Percentiles rank a stretch among this genome's conserved stretches.
phyloP scores from a whole-genome alignment of 2,888 invertebrate genomes.

The Sericinus montela region DNA sequence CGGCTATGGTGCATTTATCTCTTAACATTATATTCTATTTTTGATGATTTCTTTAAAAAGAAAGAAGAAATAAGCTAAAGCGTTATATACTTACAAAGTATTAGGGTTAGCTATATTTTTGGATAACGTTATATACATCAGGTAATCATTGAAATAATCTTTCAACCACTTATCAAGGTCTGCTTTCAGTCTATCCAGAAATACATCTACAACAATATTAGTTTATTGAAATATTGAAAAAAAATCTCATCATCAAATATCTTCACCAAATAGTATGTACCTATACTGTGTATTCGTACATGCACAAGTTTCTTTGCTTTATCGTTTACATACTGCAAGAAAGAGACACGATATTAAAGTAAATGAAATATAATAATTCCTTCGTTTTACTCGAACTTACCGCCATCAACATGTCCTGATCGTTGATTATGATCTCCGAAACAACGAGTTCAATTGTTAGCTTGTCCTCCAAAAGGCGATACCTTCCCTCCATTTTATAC shows the following conservation, averaged over 20 bases:
- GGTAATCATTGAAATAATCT: conserved; percentile 62
- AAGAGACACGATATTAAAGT: background rate
- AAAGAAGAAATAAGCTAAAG: no score
- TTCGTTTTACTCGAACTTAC: conserved; percentile 30
- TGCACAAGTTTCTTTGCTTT: conserved; percentile 20
- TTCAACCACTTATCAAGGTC: conserved; percentile 58
- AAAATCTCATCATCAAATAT: no score
- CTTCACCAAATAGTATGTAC: no score
- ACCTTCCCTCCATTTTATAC: conserved; percentile 51
- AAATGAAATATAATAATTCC: background rate
- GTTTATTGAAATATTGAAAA: background rate
- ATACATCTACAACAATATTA: conserved; percentile 36
- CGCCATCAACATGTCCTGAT: conserved; percentile 45
- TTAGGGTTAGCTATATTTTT: conserved; percentile 22
- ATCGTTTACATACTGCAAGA: conserved; percentile 37
- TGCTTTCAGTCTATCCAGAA: conserved; percentile 43
- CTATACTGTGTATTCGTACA: conserved; percentile 31
- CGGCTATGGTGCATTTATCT: no score
- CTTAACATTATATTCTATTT: no score
- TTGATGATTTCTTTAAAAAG: no score
- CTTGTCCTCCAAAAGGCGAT: conserved; percentile 43
- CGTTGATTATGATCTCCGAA: conserved; percentile 38
- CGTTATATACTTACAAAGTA: conserved; percentile 37
- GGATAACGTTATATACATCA: conserved; percentile 36
- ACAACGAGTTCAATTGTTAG: conserved; percentile 43